Conservation (phyloP, 2,888 invertebrate genomes). For the Caenorhabditis sp. region DNA sequence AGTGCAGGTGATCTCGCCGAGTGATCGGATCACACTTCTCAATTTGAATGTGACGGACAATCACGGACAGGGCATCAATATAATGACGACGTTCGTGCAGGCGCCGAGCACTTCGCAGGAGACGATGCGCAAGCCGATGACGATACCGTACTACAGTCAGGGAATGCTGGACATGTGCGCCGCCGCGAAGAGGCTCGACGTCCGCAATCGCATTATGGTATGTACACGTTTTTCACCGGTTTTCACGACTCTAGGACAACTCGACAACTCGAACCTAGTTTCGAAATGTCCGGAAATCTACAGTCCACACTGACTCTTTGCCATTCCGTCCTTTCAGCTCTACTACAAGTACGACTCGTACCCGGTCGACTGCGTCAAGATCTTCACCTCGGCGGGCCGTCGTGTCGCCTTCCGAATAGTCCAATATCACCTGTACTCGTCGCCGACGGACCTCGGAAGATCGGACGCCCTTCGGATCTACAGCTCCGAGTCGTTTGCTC, state of each 20-base stretch:
- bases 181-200: conserved; percentile 90
- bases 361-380: conserved; percentile 96
- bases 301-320: not conserved
- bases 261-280: too few species aligned
- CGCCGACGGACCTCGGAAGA: conserved; percentile 71
- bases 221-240: too few species aligned
- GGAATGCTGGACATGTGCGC: conserved; percentile 97
- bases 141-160: conserved; percentile 84
- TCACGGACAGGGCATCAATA: conserved; percentile 91
- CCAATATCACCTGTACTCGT: conserved; percentile 82
- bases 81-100: conserved; percentile 88
- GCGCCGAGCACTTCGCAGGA: conserved; percentile 60
- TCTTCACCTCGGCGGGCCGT: conserved; percentile 88
- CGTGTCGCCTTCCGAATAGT: conserved; percentile 83
- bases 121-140: conserved; percentile 49
- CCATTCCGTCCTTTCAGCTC: conserved; percentile 81
- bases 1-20: conserved; percentile 83
- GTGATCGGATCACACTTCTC: conserved; percentile 66
- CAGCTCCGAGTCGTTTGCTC: conserved; percentile 67
- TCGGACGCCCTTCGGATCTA: conserved; percentile 73
- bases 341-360: conserved; percentile 97
- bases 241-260: too few species aligned
- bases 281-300: not conserved
- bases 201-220: conserved; percentile 85
- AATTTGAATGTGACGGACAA: conserved; percentile 82